Evolutionary conservation across 1,140 invertebrate species (phyloP).

Genomic region (Drosophila tani): DNA sequence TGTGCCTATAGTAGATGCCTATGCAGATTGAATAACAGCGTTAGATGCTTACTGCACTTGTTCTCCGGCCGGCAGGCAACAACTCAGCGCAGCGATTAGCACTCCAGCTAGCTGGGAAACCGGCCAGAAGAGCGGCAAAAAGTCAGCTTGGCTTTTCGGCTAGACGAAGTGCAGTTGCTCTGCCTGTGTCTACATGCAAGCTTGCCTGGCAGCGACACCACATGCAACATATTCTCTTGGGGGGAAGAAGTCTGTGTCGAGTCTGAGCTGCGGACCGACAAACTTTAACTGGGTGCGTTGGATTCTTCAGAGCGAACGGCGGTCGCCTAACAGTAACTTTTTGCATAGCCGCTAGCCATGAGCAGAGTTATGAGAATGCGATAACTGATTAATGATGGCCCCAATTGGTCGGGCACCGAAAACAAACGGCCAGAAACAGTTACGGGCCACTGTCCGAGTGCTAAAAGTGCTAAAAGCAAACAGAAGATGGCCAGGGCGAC

Average conservation of each 20-base stretch:
- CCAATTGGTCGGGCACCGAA: conserved; percentile 34
- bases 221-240: conserved; percentile 8
- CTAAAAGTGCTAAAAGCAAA: conserved; percentile 22
- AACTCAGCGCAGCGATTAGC: conserved; percentile 42
- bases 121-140: conserved; percentile 28
- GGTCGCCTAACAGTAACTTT: conserved; percentile 52
- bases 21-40: conserved; percentile 79
- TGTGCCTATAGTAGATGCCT: conserved; percentile 17
- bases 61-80: conserved; percentile 47
- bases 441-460: conserved; percentile 14
- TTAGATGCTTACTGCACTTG: conserved; percentile 70
- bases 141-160: conserved; percentile 26
- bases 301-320: conserved; percentile 25
- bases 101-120: conserved; percentile 59
- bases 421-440: conserved; percentile 35
- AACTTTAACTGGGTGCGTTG: conserved; percentile 32
- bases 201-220: conserved; percentile 10
- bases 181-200: neutral
- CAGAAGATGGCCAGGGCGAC: conserved; percentile 6
- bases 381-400: conserved; percentile 60
- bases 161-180: conserved; percentile 36
- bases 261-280: conserved; percentile 1
- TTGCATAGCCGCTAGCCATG: conserved; percentile 53
- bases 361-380: conserved; percentile 50
- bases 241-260: neutral